Evolutionary conservation across 2,797 vertebrate species (phyloP).

Genomic region (Gypaetus barbatus): DNA sequence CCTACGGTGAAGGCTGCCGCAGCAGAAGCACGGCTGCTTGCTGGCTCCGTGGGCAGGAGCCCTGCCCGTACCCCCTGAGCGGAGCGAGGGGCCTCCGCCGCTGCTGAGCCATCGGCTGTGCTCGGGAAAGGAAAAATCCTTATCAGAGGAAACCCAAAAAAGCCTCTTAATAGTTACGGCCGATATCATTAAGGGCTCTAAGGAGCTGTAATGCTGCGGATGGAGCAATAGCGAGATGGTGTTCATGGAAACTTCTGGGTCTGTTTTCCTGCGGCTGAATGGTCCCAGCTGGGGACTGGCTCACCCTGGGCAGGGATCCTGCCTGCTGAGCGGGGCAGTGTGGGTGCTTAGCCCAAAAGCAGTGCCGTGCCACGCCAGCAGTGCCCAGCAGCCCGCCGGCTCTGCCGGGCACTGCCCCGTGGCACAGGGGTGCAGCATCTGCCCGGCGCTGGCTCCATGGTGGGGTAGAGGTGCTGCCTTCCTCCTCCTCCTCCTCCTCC

Average conservation of each 20-base stretch:
- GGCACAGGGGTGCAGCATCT: not conserved
- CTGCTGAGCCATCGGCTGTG: not conserved
- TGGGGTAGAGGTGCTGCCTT: not conserved
- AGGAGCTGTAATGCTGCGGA: not conserved
- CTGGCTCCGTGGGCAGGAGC: not conserved
- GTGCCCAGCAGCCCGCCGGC: not conserved
- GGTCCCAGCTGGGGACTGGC: not conserved
- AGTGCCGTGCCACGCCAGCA: not conserved
- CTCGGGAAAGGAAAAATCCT: not conserved
- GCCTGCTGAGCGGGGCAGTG: not conserved
- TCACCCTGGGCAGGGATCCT: not conserved
- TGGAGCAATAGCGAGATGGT: not conserved
- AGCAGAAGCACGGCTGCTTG: not conserved
- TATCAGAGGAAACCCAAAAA: not conserved
- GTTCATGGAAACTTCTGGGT: not conserved
- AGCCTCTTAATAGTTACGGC: not conserved
- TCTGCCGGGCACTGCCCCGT: not conserved
- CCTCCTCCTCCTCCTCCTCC: not conserved
- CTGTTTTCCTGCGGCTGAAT: not conserved
- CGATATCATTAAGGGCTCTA: not conserved
- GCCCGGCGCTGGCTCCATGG: accelerated
- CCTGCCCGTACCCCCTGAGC: not conserved
- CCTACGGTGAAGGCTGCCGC: not conserved
- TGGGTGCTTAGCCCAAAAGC: not conserved
- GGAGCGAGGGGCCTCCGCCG: not conserved